Base-by-base conservation (phyloP, 2,113 vertebrate genomes). In the Grammatotria lemairii region DNA sequence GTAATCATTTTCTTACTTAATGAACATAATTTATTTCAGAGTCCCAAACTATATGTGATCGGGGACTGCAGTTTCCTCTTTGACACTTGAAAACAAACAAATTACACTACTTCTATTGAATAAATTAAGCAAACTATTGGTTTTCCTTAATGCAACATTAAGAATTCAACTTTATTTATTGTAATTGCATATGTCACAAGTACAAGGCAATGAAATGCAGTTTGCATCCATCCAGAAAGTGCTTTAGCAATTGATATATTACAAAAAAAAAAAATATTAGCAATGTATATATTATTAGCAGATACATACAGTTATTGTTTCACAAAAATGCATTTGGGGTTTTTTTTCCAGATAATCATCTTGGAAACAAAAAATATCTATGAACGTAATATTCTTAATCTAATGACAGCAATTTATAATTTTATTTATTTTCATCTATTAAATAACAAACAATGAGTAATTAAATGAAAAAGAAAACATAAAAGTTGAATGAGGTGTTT, bases 1-100 rank as follows among this genome's bases (percentile, higher is more conserved):
- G 45, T 78, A 87, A 89, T 82, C 23, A 86, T 53, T 90, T 85
- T 28, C 84, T 78, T 54, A 40, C 10, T 88, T 84, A 55, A 83
- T 81, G 70, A 90, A 65, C 70, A 79, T 42, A 57, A 55, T 85
- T 68, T 53, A 63, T 45, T 83, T 42, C 57, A 45, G 84, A 55
- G 45, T 75, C 80, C 38, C 47, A 28, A 35, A 31, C 47, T 63
- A 75, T n/a, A 80, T 55, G 57, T 33, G 81, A 83, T 47, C 19
- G 21, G 17, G 26, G 57, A 47, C 31, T 79, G 23, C 55, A 70
- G 23, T 12, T 81, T 31, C 23, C 13, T 86, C 53, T 82, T 51
- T 75, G 42, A 83, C 38, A n/a, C 49, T 16, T 26, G 57, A 86
- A 35, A 60, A 45, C 28, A 57, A 63, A 79, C 11, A 78, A 23